Evolutionary conservation across 2,797 vertebrate genomes (phyloP), one percentile per base, ranked within the genome.

Genomic region (Melanotaenia boesemani): DNA sequence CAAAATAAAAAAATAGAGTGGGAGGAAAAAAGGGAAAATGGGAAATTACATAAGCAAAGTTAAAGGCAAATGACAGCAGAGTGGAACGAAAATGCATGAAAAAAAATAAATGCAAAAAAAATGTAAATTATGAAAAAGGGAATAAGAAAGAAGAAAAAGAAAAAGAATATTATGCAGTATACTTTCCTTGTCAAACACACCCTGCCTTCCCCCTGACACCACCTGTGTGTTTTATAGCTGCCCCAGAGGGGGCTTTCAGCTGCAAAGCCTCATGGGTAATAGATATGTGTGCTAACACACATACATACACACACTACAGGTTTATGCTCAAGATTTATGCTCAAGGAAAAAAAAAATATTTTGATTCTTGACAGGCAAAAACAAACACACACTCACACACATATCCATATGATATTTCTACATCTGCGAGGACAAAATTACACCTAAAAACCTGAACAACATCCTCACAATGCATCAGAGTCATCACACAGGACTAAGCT

Each of bases 181-280:
- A 20, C 20, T 2, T n/a, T 50, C 6, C n/a, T 22, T 11, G 12
- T 18, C 48, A 22, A 50, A n/a, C 48, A 9, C 48, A 22, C 7
- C 20, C 22, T 10, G 50, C 16, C 22, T 22, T 50, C 48, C n/a
- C 16, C 46, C 20, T 20, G 46, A 48, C 46, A 48, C 16, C 13
- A 48, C 48, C 48, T 20, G 20, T 50, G 48, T n/a, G 48, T 50
- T 50, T 50, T 22, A 50, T n/a, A 22, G 16, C 10, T 18, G 20
- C 6, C 48, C 48, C 48, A 22, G n/a, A 22, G 15, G 48, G 5
- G n/a, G n/a, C 48, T 22, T 50, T 50, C 48, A 2, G 20, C 12
- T 50, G 48, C 20, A 22, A 50, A 50, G 48, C n/a, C 48, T 50
- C 48, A 50, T 50, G 48, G 48, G 48, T 50, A 50, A 50, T 50